Percentiles rank a stretch among this genome's conserved stretches.
These are phyloP conservation scores for Urosaurus nigricauda DNA, from an alignment of 2,797 vertebrate species.

Conservation along the genomic window DNA sequence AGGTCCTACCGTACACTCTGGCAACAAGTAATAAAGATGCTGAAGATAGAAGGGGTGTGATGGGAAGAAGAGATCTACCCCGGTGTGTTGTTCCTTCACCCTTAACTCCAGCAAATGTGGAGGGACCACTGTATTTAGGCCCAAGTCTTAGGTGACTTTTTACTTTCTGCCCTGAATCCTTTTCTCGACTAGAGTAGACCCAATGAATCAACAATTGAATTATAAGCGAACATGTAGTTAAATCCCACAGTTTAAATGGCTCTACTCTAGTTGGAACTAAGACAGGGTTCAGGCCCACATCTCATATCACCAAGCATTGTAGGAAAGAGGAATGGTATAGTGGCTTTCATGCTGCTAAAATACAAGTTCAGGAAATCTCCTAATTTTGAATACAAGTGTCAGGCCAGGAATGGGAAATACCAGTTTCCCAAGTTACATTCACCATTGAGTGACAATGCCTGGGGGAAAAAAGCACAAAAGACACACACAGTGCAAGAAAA, in stretches of 20 bases:
- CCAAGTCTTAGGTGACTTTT: no score
- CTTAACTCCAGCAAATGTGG: no score
- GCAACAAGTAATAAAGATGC: background rate
- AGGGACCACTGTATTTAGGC: no score
- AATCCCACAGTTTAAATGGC: no score
- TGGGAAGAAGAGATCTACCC: background rate
- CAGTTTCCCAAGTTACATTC: constrained; percentile 12
- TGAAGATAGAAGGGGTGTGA: background rate
- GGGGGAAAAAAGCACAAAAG: background rate
- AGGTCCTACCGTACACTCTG: no score
- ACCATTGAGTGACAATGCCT: constrained; percentile 9
- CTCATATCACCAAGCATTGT: background rate
- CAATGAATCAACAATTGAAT: no score
- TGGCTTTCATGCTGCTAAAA: background rate
- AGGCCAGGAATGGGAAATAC: constrained; percentile 15
- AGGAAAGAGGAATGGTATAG: background rate
- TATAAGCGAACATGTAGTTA: no score
- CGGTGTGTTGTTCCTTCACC: no score
- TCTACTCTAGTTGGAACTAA: no score
- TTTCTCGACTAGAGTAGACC: no score
- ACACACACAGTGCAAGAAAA: background rate
- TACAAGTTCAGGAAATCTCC: background rate
- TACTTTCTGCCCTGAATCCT: no score
- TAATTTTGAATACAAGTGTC: constrained; percentile 31
- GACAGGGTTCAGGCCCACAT: no score